These are phyloP conservation scores for Atethmia centrago DNA, from an alignment of 2,888 invertebrate species.

Conservation along the genomic window DNA sequence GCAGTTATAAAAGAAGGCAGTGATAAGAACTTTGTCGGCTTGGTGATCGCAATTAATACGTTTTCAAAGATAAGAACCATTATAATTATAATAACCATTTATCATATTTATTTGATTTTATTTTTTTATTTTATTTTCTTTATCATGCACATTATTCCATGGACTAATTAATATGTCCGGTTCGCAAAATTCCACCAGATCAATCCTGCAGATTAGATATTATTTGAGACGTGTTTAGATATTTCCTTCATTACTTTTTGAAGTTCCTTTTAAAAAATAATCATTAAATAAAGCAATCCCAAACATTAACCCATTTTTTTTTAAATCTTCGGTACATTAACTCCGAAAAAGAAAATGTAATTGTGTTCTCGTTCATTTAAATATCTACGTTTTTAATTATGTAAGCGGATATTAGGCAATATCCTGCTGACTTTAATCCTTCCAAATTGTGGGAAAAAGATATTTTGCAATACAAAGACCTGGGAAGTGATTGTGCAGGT, in stretches of 20 bases:
- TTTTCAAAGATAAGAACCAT: neutral
- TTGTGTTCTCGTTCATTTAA: constrained; percentile 31
- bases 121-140: too few species aligned
- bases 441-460: constrained; percentile 62
- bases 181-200: constrained; percentile 13
- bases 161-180: neutral
- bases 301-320: constrained; percentile 8
- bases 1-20: neutral
- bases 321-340: constrained; percentile 32
- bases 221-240: neutral
- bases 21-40: neutral
- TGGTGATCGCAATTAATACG: neutral
- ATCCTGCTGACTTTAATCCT: constrained; percentile 56
- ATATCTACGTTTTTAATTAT: constrained; percentile 43
- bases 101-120: too few species aligned
- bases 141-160: neutral
- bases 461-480: constrained; percentile 41
- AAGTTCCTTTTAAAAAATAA: neutral
- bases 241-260: constrained; percentile 1
- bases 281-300: neutral
- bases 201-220: constrained; percentile 13
- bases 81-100: too few species aligned
- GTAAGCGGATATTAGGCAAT: constrained; percentile 56
- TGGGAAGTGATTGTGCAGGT: constrained; percentile 40
- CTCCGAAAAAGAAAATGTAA: constrained; percentile 29